Evolutionary conservation across 1,140 invertebrate species (phyloP), one percentile per base, ranked within the genome.

Genomic region (Drosophila watanabei): DNA sequence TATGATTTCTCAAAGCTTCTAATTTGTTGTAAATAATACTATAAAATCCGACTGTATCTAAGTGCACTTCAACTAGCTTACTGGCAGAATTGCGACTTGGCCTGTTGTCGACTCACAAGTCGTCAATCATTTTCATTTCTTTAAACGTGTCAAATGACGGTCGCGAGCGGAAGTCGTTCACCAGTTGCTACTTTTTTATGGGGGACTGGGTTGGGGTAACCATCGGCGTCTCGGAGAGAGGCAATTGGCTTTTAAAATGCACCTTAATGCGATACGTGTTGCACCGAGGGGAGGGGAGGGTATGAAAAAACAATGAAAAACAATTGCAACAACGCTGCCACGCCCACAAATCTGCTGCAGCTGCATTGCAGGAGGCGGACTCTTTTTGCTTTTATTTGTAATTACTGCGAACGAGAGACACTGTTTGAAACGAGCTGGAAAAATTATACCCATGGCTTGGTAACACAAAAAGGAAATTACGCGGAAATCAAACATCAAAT

Each of bases 101-200:
- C 49, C 51, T 48, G 45, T 46, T 62, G 39, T 54, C 62, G 60
- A 78, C 58, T 80, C 63, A 49, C 60, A 30, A 75, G 72, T 81
- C 82, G 77, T 85, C 82, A 85, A 85, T 85, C 82, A 85, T 85
- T 78, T 85, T 81, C 78, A 81, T 86, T 85, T 85, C 79, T 75
- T 81, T 86, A 85, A 86, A 78, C 80, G 84, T 82, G 80, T 70
- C 80, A 87, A 87, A 87, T 87, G 70, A 73, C 83, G 79, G 70
- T 66, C 58, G 75, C 75, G 75, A 87, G 68, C 84, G 82, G 82
- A 86, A 86, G 82, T 86, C 69, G 75, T 52, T 75, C 73, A 69
- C 78, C 32, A 58, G 66, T 69, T 20, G 51, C 32, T 73, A 32
- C 68, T 57, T 70, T 84, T 81, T 85, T 80, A 80, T 78, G 71